These are phyloP conservation scores for Gnathonemus longibarbis DNA, from an alignment of 2,113 vertebrate species.

Conservation along the genomic window DNA sequence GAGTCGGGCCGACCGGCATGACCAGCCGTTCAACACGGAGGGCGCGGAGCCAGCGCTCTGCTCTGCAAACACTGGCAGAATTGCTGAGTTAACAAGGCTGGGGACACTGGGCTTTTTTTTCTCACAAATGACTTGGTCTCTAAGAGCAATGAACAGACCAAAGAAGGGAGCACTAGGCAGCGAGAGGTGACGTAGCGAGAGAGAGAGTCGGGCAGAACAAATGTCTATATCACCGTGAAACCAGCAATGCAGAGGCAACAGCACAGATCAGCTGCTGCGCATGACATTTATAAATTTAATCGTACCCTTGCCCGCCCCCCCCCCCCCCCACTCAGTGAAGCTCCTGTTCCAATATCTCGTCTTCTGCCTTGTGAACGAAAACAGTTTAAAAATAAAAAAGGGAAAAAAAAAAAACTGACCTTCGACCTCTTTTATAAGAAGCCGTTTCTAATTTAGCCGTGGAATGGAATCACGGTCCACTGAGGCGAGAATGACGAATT, in stretches of 20 bases:
- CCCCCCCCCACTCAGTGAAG: background rate
- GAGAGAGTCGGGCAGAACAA: background rate
- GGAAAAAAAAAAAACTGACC: background rate
- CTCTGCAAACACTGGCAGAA: constrained; percentile 15
- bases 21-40: background rate
- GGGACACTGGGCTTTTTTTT: constrained; percentile 8
- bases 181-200: background rate
- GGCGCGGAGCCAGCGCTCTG: background rate
- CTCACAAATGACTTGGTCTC: background rate
- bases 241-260: background rate
- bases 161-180: background rate
- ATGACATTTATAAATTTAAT: background rate
- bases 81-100: constrained; percentile 13
- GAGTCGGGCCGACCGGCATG: background rate
- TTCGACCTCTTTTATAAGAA: background rate
- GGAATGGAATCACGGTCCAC: background rate
- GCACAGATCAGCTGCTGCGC: background rate
- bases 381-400: background rate
- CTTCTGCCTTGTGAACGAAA: background rate
- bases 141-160: background rate
- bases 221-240: background rate
- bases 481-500: background rate
- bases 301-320: background rate
- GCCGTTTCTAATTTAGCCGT: background rate
- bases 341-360: background rate